Conservation (phyloP, 2,113 vertebrate species). For the Jaculus jaculus region DNA sequence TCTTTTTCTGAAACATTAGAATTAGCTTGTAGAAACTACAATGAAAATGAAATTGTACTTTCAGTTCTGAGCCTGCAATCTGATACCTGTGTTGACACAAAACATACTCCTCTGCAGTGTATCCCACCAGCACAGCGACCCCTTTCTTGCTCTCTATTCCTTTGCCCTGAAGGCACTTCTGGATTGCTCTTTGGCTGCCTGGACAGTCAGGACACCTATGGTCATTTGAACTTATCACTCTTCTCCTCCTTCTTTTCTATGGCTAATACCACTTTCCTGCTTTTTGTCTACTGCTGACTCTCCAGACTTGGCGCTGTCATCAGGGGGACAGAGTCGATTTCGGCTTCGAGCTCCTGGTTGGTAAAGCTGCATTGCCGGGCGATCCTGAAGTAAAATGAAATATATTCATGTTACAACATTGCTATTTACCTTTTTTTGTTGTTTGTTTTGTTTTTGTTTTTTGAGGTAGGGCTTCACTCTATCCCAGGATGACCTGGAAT, state of each 20-base stretch:
- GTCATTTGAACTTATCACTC: slow-evolving; percentile 84
- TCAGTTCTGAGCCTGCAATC: slow-evolving; percentile 79
- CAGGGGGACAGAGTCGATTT: slow-evolving; percentile 83
- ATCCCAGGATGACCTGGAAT: no score
- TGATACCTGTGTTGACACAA: slow-evolving; percentile 76
- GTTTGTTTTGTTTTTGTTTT: no score
- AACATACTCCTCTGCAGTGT: slow-evolving; percentile 77
- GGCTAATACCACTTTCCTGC: slow-evolving; percentile 89
- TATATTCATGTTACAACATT: slow-evolving; percentile 16
- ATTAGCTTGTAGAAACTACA: slow-evolving; percentile 80
- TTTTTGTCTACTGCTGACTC: slow-evolving; percentile 88
- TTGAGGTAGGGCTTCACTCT: no score
- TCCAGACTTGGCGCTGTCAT: slow-evolving; percentile 83
- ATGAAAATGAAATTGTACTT: slow-evolving; percentile 82
- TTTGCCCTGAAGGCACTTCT: slow-evolving; percentile 92
- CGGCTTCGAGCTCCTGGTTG: slow-evolving; percentile 95
- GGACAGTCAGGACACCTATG: slow-evolving; percentile 86
- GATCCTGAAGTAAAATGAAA: slow-evolving; percentile 90
- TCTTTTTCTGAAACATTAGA: slow-evolving; percentile 78
- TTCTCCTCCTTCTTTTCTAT: slow-evolving; percentile 86
- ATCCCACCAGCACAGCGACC: slow-evolving; percentile 81
- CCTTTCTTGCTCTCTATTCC: slow-evolving; percentile 80
- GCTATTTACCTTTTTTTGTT: slow-evolving; percentile 2
- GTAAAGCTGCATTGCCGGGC: slow-evolving; percentile 97
- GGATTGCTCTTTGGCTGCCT: slow-evolving; percentile 91